phyloP scores from a whole-genome alignment of 2,888 invertebrate genomes.

The Philopedon plagiatum region DNA sequence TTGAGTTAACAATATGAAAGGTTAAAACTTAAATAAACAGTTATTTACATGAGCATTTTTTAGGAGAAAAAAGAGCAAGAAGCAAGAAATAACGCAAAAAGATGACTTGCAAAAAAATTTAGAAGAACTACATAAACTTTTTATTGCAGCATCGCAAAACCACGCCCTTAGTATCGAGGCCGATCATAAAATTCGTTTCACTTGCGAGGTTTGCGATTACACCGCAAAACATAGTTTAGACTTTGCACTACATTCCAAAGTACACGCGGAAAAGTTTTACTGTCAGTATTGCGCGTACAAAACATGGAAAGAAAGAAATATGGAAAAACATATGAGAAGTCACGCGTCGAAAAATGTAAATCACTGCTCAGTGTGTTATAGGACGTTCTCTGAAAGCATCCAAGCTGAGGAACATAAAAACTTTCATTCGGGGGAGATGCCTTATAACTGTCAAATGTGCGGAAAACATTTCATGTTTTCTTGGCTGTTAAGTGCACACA shows the following conservation, averaged over 20 bases:
- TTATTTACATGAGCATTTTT: neutral
- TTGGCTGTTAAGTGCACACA: slow-evolving; percentile 67
- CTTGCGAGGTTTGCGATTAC: slow-evolving; percentile 72
- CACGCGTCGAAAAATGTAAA: slow-evolving; percentile 50
- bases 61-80: slow-evolving; percentile 14
- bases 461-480: slow-evolving; percentile 64
- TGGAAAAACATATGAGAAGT: slow-evolving; percentile 55
- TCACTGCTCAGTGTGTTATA: slow-evolving; percentile 52
- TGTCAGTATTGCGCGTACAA: slow-evolving; percentile 64
- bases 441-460: slow-evolving; percentile 68
- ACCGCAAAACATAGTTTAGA: slow-evolving; percentile 67
- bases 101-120: slow-evolving; percentile 21
- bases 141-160: slow-evolving; percentile 55
- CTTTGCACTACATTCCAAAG: slow-evolving; percentile 63
- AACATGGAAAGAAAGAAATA: slow-evolving; percentile 53
- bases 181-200: slow-evolving; percentile 60
- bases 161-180: slow-evolving; percentile 45
- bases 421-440: slow-evolving; percentile 63
- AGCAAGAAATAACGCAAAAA: neutral
- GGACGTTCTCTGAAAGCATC: slow-evolving; percentile 51
- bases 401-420: slow-evolving; percentile 61
- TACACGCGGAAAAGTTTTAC: slow-evolving; percentile 61
- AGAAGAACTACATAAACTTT: slow-evolving; percentile 22
- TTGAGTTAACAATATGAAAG: too few species aligned
- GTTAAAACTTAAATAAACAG: neutral